Conservation (phyloP, 2,888 invertebrate species). For the Camptogramma bilineatum region DNA sequence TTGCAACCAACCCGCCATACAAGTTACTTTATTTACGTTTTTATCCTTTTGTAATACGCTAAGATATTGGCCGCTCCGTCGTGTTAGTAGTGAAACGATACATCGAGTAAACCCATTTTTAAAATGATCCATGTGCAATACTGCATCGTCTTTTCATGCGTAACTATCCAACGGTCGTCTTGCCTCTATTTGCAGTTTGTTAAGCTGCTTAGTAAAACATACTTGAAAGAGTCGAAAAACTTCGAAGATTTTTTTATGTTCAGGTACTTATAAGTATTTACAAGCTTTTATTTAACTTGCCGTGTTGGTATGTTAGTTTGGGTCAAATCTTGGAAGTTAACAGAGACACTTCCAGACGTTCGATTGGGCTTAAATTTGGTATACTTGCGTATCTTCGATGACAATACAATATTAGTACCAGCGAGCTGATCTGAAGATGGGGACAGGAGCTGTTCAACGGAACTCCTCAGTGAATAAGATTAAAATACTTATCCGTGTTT, state of each 20-base stretch:
- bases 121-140: slow-evolving; percentile 41
- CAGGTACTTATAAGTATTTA: too few species aligned
- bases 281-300: too few species aligned
- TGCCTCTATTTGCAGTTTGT: not conserved
- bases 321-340: too few species aligned
- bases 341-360: too few species aligned
- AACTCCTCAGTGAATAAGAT: too few species aligned
- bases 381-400: too few species aligned
- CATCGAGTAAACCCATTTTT: slow-evolving; percentile 55
- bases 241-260: not conserved
- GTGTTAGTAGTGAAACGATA: slow-evolving; percentile 73
- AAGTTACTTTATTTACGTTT: slow-evolving; percentile 80
- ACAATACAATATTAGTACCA: too few species aligned
- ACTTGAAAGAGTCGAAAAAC: not conserved
- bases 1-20: slow-evolving; percentile 80
- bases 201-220: not conserved
- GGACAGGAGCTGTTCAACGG: too few species aligned
- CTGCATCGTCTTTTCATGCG: not conserved
- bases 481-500: too few species aligned
- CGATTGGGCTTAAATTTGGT: too few species aligned
- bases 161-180: not conserved
- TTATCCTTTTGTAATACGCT: slow-evolving; percentile 78
- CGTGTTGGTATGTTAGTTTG: too few species aligned
- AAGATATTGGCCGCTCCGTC: slow-evolving; percentile 69
- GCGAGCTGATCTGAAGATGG: too few species aligned